These are phyloP conservation scores for Hemithea aestivaria DNA, from an alignment of 2,888 invertebrate genomes.

Conservation along the genomic window DNA sequence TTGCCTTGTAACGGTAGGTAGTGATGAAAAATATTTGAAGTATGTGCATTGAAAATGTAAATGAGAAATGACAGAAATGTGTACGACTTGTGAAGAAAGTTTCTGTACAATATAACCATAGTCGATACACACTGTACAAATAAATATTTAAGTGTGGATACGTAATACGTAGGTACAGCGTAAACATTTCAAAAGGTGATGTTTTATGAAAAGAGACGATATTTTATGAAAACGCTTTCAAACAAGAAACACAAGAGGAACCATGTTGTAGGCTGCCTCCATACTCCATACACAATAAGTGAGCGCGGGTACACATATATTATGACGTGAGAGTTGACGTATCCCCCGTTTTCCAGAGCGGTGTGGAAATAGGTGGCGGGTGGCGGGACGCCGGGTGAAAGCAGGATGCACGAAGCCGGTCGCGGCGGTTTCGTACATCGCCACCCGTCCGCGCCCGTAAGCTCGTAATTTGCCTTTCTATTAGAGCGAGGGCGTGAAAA, in stretches of 20 bases:
- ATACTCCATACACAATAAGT: constrained; percentile 32
- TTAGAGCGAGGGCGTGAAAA: constrained; percentile 79
- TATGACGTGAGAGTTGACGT: constrained; percentile 73
- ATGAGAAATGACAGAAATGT: background rate
- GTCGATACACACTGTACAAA: too few relatives aligned
- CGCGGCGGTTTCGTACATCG: constrained; percentile 75
- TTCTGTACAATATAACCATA: background rate
- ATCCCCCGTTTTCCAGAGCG: constrained; percentile 65
- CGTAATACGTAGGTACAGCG: too few relatives aligned
- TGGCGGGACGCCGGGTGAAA: constrained; percentile 46
- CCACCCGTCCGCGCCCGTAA: constrained; percentile 79
- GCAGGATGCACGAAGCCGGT: constrained; percentile 58
- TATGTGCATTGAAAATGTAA: constrained; percentile 5
- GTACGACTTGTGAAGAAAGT: constrained; percentile 1
- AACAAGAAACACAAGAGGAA: constrained; percentile 6
- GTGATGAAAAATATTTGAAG: constrained; percentile 15
- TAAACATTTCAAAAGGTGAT: too few relatives aligned
- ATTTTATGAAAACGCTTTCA: background rate
- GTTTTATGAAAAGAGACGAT: too few relatives aligned
- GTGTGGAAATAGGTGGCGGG: constrained; percentile 49
- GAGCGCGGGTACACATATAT: constrained; percentile 47
- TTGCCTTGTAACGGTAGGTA: constrained; percentile 22
- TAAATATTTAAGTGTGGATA: too few relatives aligned
- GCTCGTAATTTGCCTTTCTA: constrained; percentile 80
- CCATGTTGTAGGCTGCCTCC: constrained; percentile 17